Evolutionary conservation across 2,113 vertebrate species (phyloP).

Genomic region (Oriolus oriolus): DNA sequence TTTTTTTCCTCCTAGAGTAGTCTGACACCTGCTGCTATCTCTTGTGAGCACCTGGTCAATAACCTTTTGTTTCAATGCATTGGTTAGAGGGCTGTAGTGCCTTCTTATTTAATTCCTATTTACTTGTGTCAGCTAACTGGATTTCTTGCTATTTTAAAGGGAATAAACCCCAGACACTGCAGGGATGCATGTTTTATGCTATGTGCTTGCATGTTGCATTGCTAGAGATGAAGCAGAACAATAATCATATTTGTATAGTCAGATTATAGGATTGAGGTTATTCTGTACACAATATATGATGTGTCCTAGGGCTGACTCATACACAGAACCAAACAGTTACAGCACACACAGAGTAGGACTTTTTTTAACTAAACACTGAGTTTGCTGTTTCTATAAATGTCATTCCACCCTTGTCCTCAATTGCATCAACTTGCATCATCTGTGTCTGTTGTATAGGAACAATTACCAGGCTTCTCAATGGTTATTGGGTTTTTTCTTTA

Average conservation of each 20-base stretch:
- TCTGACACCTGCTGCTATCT: background rate
- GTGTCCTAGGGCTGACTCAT: slow-evolving; percentile 6
- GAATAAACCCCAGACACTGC: background rate
- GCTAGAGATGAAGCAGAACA: background rate
- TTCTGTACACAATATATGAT: background rate
- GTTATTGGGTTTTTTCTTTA: background rate
- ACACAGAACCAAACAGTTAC: background rate
- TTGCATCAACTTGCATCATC: slow-evolving; percentile 59
- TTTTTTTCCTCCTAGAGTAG: background rate
- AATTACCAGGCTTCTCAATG: background rate
- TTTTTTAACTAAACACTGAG: slow-evolving; percentile 31
- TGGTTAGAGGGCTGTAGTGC: background rate
- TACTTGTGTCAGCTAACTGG: background rate
- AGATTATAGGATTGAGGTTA: background rate
- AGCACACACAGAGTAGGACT: background rate
- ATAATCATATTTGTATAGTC: background rate
- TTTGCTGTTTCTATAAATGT: slow-evolving; percentile 44
- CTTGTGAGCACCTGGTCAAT: background rate
- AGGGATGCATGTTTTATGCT: background rate
- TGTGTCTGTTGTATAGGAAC: slow-evolving; percentile 13
- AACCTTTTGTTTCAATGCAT: background rate
- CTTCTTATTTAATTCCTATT: background rate
- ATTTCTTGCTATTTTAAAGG: background rate
- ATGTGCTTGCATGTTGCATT: background rate
- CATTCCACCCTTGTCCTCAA: background rate